Conservation (phyloP, 2,888 invertebrate species). For the Agriotes lineatus region DNA sequence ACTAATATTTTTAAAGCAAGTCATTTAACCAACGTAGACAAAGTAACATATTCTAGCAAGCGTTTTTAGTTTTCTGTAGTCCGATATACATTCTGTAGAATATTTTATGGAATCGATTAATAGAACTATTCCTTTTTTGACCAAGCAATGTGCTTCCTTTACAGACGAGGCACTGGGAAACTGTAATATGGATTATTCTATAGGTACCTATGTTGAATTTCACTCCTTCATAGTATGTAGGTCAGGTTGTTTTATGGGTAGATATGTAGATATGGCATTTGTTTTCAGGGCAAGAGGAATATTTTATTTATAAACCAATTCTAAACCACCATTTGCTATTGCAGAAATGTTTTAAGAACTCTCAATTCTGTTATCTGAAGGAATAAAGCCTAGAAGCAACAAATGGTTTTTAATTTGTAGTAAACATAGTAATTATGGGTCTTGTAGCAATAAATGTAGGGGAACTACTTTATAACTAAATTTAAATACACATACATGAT, state of each 20-base stretch:
- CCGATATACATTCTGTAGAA: conserved; percentile 42
- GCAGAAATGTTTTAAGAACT: not conserved
- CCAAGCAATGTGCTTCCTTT: conserved; percentile 32
- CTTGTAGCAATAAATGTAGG: too few relatives aligned
- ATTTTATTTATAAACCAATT: conserved; percentile 44
- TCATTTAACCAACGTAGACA: too few relatives aligned
- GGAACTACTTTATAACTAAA: too few relatives aligned
- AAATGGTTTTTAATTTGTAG: too few relatives aligned
- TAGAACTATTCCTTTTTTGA: conserved; percentile 35
- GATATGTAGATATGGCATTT: too few relatives aligned
- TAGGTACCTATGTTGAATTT: conserved; percentile 46
- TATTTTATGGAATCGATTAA: conserved; percentile 46
- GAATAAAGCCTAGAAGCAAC: too few relatives aligned
- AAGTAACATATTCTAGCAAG: too few relatives aligned
- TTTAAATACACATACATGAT: too few relatives aligned
- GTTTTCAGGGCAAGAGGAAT: conserved; percentile 39
- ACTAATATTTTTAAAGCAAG: conserved; percentile 30
- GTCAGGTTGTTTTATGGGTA: not conserved
- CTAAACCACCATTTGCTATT: conserved; percentile 39
- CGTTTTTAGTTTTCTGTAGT: conserved; percentile 48
- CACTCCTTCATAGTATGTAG: conserved; percentile 40
- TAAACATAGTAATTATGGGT: too few relatives aligned
- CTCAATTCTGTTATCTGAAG: not conserved
- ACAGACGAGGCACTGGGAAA: conserved; percentile 12
- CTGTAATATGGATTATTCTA: conserved; percentile 31